Conservation (phyloP, 92 coral and sea anemone species). For the Bergia puertoricense region DNA sequence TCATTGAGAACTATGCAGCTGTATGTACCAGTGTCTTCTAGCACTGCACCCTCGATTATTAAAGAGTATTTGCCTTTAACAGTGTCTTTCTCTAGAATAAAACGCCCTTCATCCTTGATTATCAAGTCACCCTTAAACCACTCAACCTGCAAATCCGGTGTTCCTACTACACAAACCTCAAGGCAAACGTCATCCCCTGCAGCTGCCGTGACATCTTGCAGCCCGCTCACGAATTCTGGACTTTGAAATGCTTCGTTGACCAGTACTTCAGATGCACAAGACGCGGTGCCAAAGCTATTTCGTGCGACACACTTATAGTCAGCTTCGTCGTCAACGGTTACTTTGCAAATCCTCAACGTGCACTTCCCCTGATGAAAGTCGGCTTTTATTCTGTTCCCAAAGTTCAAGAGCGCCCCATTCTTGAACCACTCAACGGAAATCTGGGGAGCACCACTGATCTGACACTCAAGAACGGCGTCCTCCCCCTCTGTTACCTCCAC, state of each 20-base stretch:
- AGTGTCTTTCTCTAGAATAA: slow-evolving; percentile 69
- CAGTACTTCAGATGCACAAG: slow-evolving; percentile 80
- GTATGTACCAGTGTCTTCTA: slow-evolving; percentile 64
- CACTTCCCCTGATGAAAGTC: slow-evolving; percentile 64
- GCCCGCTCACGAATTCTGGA: slow-evolving; percentile 71
- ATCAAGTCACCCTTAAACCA: slow-evolving; percentile 73
- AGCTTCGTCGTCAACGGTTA: slow-evolving; percentile 85
- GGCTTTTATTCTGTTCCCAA: slow-evolving; percentile 56
- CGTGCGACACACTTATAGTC: slow-evolving; percentile 87
- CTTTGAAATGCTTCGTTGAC: slow-evolving; percentile 68
- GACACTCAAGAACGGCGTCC: slow-evolving; percentile 71
- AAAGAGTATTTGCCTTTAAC: slow-evolving; percentile 66
- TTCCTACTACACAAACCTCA: slow-evolving; percentile 66
- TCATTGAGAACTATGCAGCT: slow-evolving; percentile 62
- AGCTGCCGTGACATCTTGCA: slow-evolving; percentile 59
- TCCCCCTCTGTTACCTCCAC: slow-evolving; percentile 75
- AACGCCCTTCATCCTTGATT: slow-evolving; percentile 70
- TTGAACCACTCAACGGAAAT: slow-evolving; percentile 86
- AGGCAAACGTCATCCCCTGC: slow-evolving; percentile 74
- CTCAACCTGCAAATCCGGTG: slow-evolving; percentile 70
- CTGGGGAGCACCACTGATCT: slow-evolving; percentile 68
- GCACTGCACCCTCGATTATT: slow-evolving; percentile 55
- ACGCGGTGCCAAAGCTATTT: slow-evolving; percentile 79
- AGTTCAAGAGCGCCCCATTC: slow-evolving; percentile 75
- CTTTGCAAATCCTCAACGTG: slow-evolving; percentile 54